Conservation (phyloP, 2,113 vertebrate genomes). For the Prolemur simus region DNA sequence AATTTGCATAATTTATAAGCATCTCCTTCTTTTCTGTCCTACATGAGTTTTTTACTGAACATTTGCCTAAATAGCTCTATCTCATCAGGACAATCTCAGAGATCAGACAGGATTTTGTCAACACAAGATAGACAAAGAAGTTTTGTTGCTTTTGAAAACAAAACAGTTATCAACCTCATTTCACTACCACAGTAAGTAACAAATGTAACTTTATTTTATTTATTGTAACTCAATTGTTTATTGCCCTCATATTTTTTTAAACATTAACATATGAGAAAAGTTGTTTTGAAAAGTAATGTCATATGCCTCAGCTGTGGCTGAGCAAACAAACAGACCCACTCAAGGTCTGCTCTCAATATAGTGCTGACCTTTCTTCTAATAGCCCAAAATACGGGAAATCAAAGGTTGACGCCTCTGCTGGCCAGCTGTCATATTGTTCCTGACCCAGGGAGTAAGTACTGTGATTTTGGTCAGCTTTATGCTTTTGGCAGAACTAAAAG, state of each 20-base stretch:
- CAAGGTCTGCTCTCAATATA: background rate
- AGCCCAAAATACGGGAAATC: background rate
- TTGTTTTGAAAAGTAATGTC: background rate
- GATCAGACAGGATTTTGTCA: background rate
- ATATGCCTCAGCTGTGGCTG: background rate
- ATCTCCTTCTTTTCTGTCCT: fast-evolving
- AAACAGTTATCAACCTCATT: background rate
- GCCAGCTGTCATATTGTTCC: background rate
- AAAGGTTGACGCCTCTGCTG: background rate
- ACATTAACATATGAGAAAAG: background rate
- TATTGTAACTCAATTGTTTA: background rate
- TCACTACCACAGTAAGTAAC: background rate
- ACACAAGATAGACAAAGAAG: background rate
- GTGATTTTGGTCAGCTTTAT: background rate
- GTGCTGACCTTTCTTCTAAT: background rate
- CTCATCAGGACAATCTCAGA: background rate
- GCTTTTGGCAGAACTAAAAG: background rate
- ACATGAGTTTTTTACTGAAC: background rate
- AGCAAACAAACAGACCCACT: background rate
- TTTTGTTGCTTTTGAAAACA: background rate
- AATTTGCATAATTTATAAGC: background rate
- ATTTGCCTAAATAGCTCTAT: background rate
- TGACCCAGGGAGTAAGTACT: constrained; percentile 25
- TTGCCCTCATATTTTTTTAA: background rate
- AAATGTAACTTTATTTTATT: background rate